These are phyloP conservation scores for Holcopasites calliopsidis DNA, from an alignment of 1,140 invertebrate genomes.

Conservation along the genomic window DNA sequence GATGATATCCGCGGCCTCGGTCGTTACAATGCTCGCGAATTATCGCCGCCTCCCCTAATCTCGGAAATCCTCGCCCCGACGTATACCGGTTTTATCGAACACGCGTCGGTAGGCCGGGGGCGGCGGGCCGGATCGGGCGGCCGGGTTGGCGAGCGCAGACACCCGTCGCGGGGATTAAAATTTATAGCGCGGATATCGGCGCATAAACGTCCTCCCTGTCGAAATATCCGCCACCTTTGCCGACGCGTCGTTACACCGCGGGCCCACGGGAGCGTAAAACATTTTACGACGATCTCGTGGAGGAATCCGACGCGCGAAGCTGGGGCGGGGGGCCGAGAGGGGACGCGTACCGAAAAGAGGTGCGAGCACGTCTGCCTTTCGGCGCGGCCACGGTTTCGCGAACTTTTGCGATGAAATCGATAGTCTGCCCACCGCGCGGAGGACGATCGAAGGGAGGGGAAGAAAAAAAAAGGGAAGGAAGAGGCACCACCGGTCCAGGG, in stretches of 20 bases:
- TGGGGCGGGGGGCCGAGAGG: too few species aligned
- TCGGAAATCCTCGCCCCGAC: conserved; percentile 24
- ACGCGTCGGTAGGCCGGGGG: too few species aligned
- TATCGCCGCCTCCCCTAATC: conserved; percentile 31
- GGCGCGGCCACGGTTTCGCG: too few species aligned
- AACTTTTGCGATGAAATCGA: conserved; percentile 53
- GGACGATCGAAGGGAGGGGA: conserved; percentile 9
- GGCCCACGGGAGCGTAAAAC: conserved; percentile 30
- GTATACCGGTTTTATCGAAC: conserved; percentile 31
- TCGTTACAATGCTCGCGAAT: conserved; percentile 33
- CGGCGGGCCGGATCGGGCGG: too few species aligned
- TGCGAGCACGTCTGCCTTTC: too few species aligned
- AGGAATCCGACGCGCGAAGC: neutral
- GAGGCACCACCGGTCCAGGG: neutral
- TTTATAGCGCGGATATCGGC: conserved; percentile 38
- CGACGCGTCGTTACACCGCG: conserved; percentile 14
- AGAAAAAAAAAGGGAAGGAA: neutral
- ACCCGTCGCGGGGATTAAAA: conserved; percentile 30
- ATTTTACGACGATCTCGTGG: conserved; percentile 38
- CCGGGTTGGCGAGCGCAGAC: neutral
- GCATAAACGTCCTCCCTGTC: conserved; percentile 34
- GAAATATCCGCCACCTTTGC: conserved; percentile 39
- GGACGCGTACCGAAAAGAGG: neutral
- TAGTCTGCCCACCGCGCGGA: conserved; percentile 23
- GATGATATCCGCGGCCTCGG: conserved; percentile 28